Evolutionary conservation across 2,888 invertebrate genomes (phyloP), one percentile per base, ranked within the genome.

Genomic region (Temnothorax rugatulus): DNA sequence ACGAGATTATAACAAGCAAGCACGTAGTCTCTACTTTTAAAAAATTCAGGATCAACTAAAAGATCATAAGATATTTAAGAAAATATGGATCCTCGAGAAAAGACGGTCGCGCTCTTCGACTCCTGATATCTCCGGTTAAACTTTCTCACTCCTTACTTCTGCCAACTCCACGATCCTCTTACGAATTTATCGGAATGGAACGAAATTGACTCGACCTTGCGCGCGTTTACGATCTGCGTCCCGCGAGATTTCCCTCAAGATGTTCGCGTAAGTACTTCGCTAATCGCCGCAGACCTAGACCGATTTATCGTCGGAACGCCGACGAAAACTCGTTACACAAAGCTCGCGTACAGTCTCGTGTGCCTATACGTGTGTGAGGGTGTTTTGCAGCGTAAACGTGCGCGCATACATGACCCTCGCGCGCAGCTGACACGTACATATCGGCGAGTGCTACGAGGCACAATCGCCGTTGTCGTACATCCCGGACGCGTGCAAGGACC

Each of bases 401-500:
- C 74, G 47, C 38, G 18, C 66, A 13, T 29, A 25, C 52, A 52
- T n/a, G 47, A 76, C 38, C 34, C 50, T 52, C 41, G 41, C 18
- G 64, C 7, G 38, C 38, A 64, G 25, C 64, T 25, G 64, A 76
- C 25, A 63, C 50, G 38, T 21, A 47, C 75, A 41, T n/a, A 44
- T 57, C 54, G 57, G 57, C 44, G n/a, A 68, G 41, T 41, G 54
- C 41, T 54, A 41, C 29, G 41, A 57, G 68, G 9, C 44, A 57
- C 77, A 77, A 75, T 75, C 66, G 66, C 77, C 34, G 74, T 50
- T 59, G 29, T 77, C 34, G 77, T 68, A 57, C 66, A 47, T 57
- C 68, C 44, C 77, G 77, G 57, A 77, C 77, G 77, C 77, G 57
- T 57, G 41, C 77, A 77, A 54, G 57, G 66, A 77, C 44, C 68